Conservation (phyloP, 2,888 invertebrate genomes). For the Thecophora atra region DNA sequence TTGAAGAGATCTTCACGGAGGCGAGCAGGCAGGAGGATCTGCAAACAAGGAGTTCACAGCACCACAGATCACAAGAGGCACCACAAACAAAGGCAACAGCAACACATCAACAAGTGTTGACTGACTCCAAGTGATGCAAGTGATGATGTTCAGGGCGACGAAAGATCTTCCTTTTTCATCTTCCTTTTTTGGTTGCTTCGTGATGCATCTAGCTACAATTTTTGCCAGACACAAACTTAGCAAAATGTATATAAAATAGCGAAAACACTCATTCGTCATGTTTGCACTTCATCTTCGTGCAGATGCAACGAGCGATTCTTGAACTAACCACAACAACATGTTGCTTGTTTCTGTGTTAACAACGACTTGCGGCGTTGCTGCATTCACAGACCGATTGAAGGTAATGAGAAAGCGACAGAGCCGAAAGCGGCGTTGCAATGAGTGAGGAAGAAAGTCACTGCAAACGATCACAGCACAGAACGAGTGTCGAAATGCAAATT, state of each 20-base stretch:
- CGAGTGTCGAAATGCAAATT: too few relatives aligned
- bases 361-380: conserved; percentile 17
- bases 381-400: background rate
- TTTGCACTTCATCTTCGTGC: conserved; percentile 27
- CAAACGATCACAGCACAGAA: background rate
- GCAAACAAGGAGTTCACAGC: conserved; percentile 2
- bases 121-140: background rate
- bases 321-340: conserved; percentile 14
- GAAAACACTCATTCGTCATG: conserved; percentile 29
- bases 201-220: background rate
- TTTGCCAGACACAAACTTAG: background rate
- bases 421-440: background rate
- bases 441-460: background rate
- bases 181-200: background rate
- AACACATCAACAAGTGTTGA: conserved; percentile 11
- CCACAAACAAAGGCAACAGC: background rate
- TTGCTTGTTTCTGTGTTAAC: conserved; percentile 23
- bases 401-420: background rate
- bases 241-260: background rate
- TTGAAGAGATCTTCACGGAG: conserved; percentile 1
- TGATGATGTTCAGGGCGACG: conserved; percentile 5
- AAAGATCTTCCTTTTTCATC: conserved; percentile 2
- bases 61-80: background rate
- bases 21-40: background rate
- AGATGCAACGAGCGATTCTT: conserved; percentile 6